Base-by-base conservation (phyloP, 1,140 invertebrate species). In the Heliconius congener region DNA sequence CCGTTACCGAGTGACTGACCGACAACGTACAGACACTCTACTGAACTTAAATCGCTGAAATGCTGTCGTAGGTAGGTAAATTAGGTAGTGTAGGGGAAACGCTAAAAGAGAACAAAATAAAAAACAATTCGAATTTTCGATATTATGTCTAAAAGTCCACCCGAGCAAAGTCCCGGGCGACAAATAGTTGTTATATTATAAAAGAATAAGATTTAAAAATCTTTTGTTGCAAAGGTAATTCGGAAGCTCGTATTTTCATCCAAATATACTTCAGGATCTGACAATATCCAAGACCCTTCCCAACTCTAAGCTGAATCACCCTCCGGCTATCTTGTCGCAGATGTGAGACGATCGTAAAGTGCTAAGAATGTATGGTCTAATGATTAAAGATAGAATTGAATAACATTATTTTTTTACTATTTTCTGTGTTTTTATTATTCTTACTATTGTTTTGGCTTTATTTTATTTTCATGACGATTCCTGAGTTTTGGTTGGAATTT, bases 281-380 rank as follows among this genome's bases (percentile, higher is more conserved):
- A 76, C 39, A 66, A 42, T 76, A 76, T 76, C 74, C 66, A 75
- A 76, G 42, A 11, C 16, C 19, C n/a, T 76, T 60, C 19, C 57
- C 19, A 30, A 37, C n/a, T 66, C 74, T 55, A 60, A 46, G 19
- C 30, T 66, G 73, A 74, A 74, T 74, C 18, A 66, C 74, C 74
- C 34, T 37, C 60, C 30, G 30, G 57, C 55, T 66, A 76, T 76
- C 37, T 72, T n/a, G 71, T 34, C 46, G 34, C 74, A 66, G 57
- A 66, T 76, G 74, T 66, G 74, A 30, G 74, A 18, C 27, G 74
- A 37, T 37, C 23, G 74, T 75, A 60, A 30, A 66, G 34, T 66
- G 37, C n/a, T 70, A 34, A 8, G n/a, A 66, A 66, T 66, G 9
- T 23, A 27, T 75, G 74, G 74, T 60, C 16, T 37, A 75, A 60